A percentile compares a stretch with the other conserved stretches of the same genome.
phyloP scores from a whole-genome alignment of 1,140 invertebrate genomes.

The Zaprionus kolodkinae region DNA sequence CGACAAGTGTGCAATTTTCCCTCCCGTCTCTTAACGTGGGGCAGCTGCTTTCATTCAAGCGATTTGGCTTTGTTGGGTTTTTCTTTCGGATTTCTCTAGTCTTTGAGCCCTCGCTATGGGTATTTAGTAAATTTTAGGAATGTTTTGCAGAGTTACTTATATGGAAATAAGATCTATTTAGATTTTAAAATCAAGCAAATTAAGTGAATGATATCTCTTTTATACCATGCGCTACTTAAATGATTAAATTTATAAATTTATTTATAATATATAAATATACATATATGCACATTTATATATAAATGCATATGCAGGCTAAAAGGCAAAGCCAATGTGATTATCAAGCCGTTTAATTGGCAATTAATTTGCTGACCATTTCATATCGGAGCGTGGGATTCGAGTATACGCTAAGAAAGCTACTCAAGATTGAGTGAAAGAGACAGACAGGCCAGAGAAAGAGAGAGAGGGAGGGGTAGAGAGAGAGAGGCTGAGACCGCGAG shows the following conservation, averaged over 20 bases:
- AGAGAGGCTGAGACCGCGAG: constrained; percentile 2
- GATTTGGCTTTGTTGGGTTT: constrained; percentile 27
- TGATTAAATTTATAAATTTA: too few species aligned
- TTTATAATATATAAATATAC: too few species aligned
- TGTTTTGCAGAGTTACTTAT: too few species aligned
- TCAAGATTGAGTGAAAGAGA: constrained; percentile 5
- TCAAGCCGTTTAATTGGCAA: constrained; percentile 50
- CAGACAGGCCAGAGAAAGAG: not conserved
- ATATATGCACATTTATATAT: not conserved
- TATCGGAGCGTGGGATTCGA: constrained; percentile 47
- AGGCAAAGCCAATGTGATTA: constrained; percentile 36
- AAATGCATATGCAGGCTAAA: constrained; percentile 12
- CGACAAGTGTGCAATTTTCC: constrained; percentile 34
- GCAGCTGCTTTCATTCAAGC: constrained; percentile 29
- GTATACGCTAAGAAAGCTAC: constrained; percentile 22
- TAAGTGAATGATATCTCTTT: too few species aligned
- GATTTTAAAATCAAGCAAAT: too few species aligned
- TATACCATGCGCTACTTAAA: too few species aligned
- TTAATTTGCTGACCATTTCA: constrained; percentile 43
- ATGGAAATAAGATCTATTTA: too few species aligned
- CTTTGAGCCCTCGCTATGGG: not conserved
- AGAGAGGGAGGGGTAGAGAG: not conserved
- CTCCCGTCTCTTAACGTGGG: not conserved
- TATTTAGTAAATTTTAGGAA: too few species aligned
- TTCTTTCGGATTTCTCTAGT: not conserved